Base-by-base conservation (phyloP, 2,797 vertebrate species). In the Lithobates sylvaticus region DNA sequence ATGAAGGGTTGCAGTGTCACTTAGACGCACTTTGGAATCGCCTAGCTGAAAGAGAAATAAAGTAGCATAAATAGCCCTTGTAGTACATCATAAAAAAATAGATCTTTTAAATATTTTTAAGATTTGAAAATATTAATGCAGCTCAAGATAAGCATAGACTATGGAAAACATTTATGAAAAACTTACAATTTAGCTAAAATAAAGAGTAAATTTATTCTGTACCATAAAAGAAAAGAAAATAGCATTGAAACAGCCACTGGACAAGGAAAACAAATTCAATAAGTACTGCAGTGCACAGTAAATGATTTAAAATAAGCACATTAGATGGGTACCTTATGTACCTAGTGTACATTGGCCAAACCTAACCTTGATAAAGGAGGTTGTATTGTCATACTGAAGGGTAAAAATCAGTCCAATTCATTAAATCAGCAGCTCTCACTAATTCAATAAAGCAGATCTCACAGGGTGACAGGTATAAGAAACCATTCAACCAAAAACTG, bases 1-100 rank as follows among this genome's bases (percentile, higher is more conserved):
- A 69, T 64, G n/a, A 69, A 80, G 8, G 21, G 15, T 47, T 44
- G 64, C 69, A 47, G 65, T 47, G 34, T 78, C 36, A 76, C 65
- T 16, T 76, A 69, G 47, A n/a, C 39, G 64, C 42, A 70, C 42
- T 70, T 76, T 54, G 5, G 9, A 39, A 16, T 76, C 5, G 16
- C 36, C 9, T 13, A 58, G 3, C 54, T 74, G 16, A 29, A 61
- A 16, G 3, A 15, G 15, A 54, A 26, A 54, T 72, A 61, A 2
- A 18, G 0, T 36, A 36, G 26, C 8, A 42, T 42, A 34, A 23
- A 21, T 36, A 58, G 15, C 36, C 15, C 26, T 2, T 39, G 34
- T 10, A 36, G 42, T 13, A 26, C 7, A 42, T 47, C 6, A 8
- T 15, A 16, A 29, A 47, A 1, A 50, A 61, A 61, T 13, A 54